phyloP scores from a whole-genome alignment of 2,797 vertebrate genomes.

The Trematomus bernacchii region DNA sequence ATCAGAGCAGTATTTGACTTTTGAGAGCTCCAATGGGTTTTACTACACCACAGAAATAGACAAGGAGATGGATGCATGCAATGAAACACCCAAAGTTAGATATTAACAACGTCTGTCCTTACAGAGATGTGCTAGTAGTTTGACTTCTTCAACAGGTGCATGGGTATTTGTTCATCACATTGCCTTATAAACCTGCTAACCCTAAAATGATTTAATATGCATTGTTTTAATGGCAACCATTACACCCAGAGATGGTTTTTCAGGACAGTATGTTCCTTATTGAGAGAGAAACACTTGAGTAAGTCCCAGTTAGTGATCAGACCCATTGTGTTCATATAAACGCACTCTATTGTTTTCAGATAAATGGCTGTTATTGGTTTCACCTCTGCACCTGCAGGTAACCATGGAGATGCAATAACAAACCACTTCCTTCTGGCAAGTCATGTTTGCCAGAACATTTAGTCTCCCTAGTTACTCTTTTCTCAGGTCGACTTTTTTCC shows the following conservation, averaged over 20 bases:
- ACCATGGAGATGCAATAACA: conserved; percentile 38
- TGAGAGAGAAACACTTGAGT: background rate
- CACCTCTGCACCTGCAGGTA: conserved; percentile 24
- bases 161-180: background rate
- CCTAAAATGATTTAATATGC: background rate
- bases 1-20: background rate
- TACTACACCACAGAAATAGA: background rate
- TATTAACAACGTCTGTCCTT: conserved; percentile 1
- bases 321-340: background rate
- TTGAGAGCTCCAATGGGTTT: background rate
- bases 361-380: background rate
- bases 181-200: background rate
- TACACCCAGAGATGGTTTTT: background rate
- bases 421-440: background rate
- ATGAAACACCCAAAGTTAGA: background rate
- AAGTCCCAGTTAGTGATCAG: background rate
- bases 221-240: background rate
- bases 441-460: background rate
- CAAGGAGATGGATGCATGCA: background rate
- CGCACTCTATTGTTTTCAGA: background rate
- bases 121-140: background rate
- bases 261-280: background rate
- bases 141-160: background rate
- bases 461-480: conserved; percentile 41
- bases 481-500: conserved; percentile 6